Percentiles rank a stretch among this genome's conserved stretches.
phyloP scores from a whole-genome alignment of 2,888 invertebrate species.

The Drosophila heteroneura region DNA sequence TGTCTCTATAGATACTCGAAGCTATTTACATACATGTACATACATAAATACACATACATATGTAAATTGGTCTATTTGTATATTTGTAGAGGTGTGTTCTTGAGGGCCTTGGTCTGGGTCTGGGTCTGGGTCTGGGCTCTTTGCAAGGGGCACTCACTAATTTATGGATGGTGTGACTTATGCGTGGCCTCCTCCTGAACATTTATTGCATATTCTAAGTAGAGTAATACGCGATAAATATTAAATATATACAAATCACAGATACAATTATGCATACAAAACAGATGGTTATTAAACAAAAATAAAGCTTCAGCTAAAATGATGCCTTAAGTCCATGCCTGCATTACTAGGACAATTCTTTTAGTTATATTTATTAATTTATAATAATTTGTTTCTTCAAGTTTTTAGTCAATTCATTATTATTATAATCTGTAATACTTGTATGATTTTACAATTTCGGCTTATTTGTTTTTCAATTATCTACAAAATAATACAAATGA shows the following conservation, averaged over 20 bases:
- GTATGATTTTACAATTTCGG: background rate
- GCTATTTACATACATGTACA: constrained; percentile 11
- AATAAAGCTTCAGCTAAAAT: background rate
- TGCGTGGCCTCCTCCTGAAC: background rate
- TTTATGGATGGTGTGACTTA: constrained; percentile 31
- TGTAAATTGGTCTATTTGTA: constrained; percentile 4
- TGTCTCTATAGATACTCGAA: constrained; percentile 11
- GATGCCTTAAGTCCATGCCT: background rate
- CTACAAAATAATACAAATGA: background rate
- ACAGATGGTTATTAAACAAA: background rate
- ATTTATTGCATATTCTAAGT: constrained; percentile 9
- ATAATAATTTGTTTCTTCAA: too few species aligned
- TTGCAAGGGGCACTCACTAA: constrained; percentile 26
- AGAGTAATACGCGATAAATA: background rate
- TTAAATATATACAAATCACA: background rate
- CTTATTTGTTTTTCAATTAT: background rate
- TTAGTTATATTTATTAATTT: background rate
- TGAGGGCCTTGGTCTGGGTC: constrained; percentile 5
- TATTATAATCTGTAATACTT: background rate
- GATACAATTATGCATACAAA: background rate
- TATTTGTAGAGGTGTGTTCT: constrained; percentile 19
- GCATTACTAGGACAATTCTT: background rate
- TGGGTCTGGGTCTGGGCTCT: constrained; percentile 1
- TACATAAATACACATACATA: constrained; percentile 1
- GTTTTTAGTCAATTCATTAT: background rate